Evolutionary conservation across 2,113 vertebrate species (phyloP), one percentile per base, ranked within the genome.

Genomic region (Neolamprologus variostigma): DNA sequence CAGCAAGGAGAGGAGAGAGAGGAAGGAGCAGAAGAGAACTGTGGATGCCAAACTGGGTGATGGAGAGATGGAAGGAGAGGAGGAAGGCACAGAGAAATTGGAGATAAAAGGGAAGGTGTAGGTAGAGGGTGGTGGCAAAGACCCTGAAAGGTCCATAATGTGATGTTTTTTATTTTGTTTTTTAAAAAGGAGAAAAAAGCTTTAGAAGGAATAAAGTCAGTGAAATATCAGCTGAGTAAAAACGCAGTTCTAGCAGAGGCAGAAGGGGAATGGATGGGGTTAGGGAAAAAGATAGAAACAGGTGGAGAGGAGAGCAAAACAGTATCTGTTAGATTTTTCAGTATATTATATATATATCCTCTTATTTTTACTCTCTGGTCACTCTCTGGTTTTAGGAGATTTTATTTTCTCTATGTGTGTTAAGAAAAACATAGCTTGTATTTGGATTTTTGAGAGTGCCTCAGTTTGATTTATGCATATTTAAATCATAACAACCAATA

Each of bases 1-100:
- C 54, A 96, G 89, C 83, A 97, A 86, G 50, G 97, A 97, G 90
- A 97, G 96, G 54, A 98, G 95, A 6, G 97, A 97, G 45, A 97
- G 95, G 19, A 97, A 87, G 47, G 95, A 96, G 91, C 97, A 97
- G 89, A 97, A 96, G 21, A 97, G 95, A 54, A 95, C 96, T 0
- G 97, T 97, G 86, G 96, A 97, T 1, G 94, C 95, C 68, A 95
- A 63, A 83, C 96, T 97, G 12, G 96, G 96, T 33, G 96, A 96
- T 4, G 95, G 95, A 88, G 96, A 96, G 84, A 93, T 47, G 50
- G 96, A 93, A 10, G 96, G 96, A 59, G 92, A 87, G 21, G 93
- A 88, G 61, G 96, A 95, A 17, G 96, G 94, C 13, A 90, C 9
- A 11, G 96, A 96, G 66, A 88, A 28, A 73, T 96, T 96, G 28